Percentiles rank a stretch among this genome's conserved stretches.
These are phyloP conservation scores for Sisor rabdophorus DNA, from an alignment of 2,113 vertebrate species.

Conservation along the genomic window DNA sequence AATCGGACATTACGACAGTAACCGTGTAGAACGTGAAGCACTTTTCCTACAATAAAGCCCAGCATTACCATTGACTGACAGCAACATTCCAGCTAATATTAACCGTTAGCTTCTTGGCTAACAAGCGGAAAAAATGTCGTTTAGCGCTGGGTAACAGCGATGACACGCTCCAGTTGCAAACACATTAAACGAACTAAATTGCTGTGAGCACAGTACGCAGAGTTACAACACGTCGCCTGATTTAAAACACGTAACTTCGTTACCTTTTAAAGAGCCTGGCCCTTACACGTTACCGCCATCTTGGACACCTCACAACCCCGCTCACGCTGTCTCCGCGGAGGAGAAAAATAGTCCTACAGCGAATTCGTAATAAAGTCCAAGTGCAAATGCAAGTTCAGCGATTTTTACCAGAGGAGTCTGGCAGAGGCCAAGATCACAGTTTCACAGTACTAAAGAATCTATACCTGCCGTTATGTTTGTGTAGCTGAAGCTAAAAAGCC, in stretches of 20 bases:
- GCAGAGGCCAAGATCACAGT: not conserved
- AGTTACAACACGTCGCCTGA: not conserved
- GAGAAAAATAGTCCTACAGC: constrained; percentile 21
- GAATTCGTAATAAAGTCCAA: not conserved
- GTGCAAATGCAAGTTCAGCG: not conserved
- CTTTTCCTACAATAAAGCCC: not conserved
- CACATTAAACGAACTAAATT: not conserved
- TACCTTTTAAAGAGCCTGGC: constrained; percentile 73
- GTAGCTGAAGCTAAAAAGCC: not conserved
- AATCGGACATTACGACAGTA: not conserved
- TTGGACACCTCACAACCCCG: constrained; percentile 70
- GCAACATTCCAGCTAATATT: constrained; percentile 20
- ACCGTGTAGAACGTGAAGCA: not conserved
- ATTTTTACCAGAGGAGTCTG: not conserved
- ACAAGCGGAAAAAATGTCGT: not conserved
- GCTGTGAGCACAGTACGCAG: not conserved
- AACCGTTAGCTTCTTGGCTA: constrained; percentile 9
- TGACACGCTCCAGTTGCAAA: constrained; percentile 26
- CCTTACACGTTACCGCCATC: constrained; percentile 84
- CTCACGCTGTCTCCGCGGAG: constrained; percentile 22
- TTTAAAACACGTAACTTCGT: constrained; percentile 56
- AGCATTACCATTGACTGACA: constrained; percentile 20
- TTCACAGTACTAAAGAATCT: not conserved
- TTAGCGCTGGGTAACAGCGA: not conserved
- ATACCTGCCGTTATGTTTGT: constrained; percentile 14